phyloP scores from a whole-genome alignment of 2,113 vertebrate species.

The Recurvirostra avosetta region DNA sequence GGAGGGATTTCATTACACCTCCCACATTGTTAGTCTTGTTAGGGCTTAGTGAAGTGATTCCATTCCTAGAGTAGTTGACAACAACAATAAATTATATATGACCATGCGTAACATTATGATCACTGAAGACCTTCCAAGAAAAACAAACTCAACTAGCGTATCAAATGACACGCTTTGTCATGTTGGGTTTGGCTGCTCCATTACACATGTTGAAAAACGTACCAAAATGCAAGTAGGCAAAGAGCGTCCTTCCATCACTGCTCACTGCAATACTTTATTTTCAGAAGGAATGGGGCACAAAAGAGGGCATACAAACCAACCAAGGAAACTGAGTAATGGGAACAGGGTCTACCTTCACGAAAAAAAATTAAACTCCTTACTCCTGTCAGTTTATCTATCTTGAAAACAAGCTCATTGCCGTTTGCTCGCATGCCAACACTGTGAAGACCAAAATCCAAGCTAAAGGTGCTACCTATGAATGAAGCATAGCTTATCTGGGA shows the following conservation, averaged over 20 bases:
- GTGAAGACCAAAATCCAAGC: background rate
- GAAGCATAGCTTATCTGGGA: background rate
- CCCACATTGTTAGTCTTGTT: background rate
- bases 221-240: background rate
- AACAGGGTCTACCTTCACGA: background rate
- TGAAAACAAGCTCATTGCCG: background rate
- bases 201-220: background rate
- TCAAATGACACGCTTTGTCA: background rate
- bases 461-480: background rate
- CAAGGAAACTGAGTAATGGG: background rate
- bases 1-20: background rate
- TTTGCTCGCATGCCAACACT: background rate
- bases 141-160: background rate
- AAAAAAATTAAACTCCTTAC: background rate
- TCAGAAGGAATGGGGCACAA: background rate
- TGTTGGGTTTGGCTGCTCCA: background rate
- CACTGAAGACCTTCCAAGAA: background rate
- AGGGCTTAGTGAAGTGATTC: background rate
- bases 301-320: background rate
- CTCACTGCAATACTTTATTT: background rate
- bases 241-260: background rate
- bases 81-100: background rate
- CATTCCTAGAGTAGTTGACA: background rate
- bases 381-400: background rate
- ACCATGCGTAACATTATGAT: background rate